phyloP scores from a whole-genome alignment of 2,797 vertebrate species.

The Aulostomus chinensis region DNA sequence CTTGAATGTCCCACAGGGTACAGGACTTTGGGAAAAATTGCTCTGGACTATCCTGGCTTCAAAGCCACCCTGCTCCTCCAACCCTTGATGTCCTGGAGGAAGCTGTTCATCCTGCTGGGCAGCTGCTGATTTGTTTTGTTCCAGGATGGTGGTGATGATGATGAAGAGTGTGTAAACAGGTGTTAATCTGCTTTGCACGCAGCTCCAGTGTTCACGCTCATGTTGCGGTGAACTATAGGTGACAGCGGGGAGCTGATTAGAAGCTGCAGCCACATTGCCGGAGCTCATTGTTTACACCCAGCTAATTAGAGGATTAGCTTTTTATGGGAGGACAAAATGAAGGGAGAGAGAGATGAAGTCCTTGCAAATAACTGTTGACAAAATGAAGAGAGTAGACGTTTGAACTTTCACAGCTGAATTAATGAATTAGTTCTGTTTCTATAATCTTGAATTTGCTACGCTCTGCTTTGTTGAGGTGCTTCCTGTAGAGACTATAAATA shows the following conservation, averaged over 20 bases:
- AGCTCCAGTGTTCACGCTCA: constrained; percentile 1
- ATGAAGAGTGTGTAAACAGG: constrained; percentile 26
- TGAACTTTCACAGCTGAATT: too few species aligned
- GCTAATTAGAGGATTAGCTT: constrained; percentile 55
- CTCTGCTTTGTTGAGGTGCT: too few species aligned
- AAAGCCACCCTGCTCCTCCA: too few species aligned
- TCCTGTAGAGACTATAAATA: too few species aligned
- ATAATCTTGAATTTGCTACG: too few species aligned
- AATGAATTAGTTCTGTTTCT: too few species aligned
- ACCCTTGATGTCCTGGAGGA: too few species aligned
- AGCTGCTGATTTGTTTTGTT: constrained; percentile 18
- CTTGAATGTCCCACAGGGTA: too few species aligned
- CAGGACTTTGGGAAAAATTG: too few species aligned
- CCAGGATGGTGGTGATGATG: neutral
- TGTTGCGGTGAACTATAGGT: constrained; percentile 14
- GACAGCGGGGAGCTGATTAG: constrained; percentile 31
- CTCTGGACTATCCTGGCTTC: too few species aligned
- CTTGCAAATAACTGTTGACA: constrained; percentile 1
- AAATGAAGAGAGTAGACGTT: neutral
- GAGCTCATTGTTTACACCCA: constrained; percentile 43
- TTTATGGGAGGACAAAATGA: constrained; percentile 27
- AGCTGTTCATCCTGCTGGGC: neutral
- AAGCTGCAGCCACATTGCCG: constrained; percentile 20
- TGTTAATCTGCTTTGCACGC: constrained; percentile 39
- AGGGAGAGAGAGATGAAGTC: neutral